Base-by-base conservation (phyloP, 2,888 invertebrate genomes). In the Cryptophagus acutangulus region DNA sequence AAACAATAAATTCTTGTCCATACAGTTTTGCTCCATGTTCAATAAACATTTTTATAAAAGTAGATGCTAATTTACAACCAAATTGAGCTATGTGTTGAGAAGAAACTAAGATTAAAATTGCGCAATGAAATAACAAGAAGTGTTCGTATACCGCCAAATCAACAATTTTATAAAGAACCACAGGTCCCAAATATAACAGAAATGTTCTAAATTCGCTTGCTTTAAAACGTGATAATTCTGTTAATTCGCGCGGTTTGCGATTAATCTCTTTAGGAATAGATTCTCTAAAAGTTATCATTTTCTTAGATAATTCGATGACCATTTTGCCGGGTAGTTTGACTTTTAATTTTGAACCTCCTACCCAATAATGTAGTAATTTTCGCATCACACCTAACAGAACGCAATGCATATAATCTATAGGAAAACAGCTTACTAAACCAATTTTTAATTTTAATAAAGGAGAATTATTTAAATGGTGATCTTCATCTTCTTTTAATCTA, bases 351-450 rank as follows among this genome's bases (percentile, higher is more conserved):
- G 14, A 9, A 2, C 31, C 45, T 31, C 2, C 29, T 24, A 42
- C 29, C 49, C 51, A 51, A 9, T 14, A 8, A 38, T 35, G 25
- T 9, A 49, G 28, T 10, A 49, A 33, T 41, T 48, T 49, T 36
- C 38, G 33, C 18, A 44, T 38, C 20, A 50, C 47, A 13, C 54
- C 51, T 20, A 48, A 34, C 17, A 41, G 49, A 16, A 43, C 30
- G 13, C 20, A 39, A 33, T 54, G 54, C 46, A 51, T 48, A 31
- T 49, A 51, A 36, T 52, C 52, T 9, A 49, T 28, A 3, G 44
- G 42, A 35, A 54, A 46, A n/a, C 41, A 3, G n/a, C 39, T 18
- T 8, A 51, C 41, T 4, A 45, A 24, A 3, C 41, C 18, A 3
- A 31, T 31, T 24, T 13, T 6, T 40, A 47, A 38, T 10, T 8